Evolutionary conservation across 1,140 invertebrate genomes (phyloP).

Genomic region (Planococcus citri): DNA sequence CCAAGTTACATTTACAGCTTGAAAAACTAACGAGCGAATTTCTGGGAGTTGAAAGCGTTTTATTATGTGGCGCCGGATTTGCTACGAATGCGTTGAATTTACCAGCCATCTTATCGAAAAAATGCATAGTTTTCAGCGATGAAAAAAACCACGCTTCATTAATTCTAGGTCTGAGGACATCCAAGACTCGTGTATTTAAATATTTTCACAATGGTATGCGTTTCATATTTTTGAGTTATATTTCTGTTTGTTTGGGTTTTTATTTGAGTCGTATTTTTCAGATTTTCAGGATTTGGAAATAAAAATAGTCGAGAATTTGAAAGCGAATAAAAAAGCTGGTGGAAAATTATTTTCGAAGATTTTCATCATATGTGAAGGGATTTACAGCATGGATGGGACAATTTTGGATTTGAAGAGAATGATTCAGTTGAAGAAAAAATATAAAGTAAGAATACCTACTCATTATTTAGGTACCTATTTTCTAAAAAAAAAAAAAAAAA

Average conservation of each 20-base stretch:
- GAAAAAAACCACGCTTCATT: slow-evolving; percentile 95
- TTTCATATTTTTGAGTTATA: background rate
- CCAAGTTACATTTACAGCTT: slow-evolving; percentile 63
- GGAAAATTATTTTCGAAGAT: slow-evolving; percentile 83
- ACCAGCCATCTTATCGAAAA: slow-evolving; percentile 68
- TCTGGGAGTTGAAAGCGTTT: slow-evolving; percentile 84
- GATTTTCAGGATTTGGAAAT: slow-evolving; percentile 78
- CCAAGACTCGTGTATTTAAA: slow-evolving; percentile 71
- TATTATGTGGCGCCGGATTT: slow-evolving; percentile 97
- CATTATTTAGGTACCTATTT: too few relatives aligned
- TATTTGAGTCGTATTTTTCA: slow-evolving; percentile 32
- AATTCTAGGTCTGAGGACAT: slow-evolving; percentile 80
- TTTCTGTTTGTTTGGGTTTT: background rate
- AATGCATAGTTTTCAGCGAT: slow-evolving; percentile 85
- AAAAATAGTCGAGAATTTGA: slow-evolving; percentile 59
- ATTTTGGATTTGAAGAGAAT: slow-evolving; percentile 81
- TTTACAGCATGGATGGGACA: slow-evolving; percentile 98
- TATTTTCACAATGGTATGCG: slow-evolving; percentile 73
- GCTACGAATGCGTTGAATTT: slow-evolving; percentile 93
- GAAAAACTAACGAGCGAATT: slow-evolving; percentile 76
- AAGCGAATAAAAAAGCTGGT: slow-evolving; percentile 64
- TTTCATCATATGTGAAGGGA: slow-evolving; percentile 85
- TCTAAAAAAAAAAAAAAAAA: too few relatives aligned
- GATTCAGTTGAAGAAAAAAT: slow-evolving; percentile 85
- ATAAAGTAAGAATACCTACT: slow-evolving; percentile 44